phyloP scores from a whole-genome alignment of 2,797 vertebrate species.

The Cirrhinus mrigala region DNA sequence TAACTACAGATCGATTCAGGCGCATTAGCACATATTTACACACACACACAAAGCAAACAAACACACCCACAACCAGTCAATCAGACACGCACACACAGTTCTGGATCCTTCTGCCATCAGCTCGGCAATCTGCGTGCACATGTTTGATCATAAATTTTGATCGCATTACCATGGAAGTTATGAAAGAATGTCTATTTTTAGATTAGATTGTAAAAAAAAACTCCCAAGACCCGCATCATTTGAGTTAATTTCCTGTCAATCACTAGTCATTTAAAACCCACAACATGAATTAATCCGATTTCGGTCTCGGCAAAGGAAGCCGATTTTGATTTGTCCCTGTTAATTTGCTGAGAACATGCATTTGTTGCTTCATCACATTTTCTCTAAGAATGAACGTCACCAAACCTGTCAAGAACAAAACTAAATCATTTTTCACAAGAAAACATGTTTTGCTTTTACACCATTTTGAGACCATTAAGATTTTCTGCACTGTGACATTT shows the following conservation, averaged over 20 bases:
- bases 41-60: neutral
- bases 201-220: neutral
- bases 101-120: neutral
- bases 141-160: neutral
- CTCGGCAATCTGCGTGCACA: neutral
- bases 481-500: neutral
- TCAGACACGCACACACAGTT: neutral
- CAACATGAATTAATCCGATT: neutral
- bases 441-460: neutral
- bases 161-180: neutral
- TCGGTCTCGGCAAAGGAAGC: conserved; percentile 11
- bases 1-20: conserved; percentile 74
- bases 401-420: neutral
- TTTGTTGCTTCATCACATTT: neutral
- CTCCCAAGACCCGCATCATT: conserved; percentile 1
- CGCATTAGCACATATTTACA: neutral
- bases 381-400: neutral
- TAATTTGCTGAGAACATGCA: conserved; percentile 19
- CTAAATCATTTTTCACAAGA: neutral
- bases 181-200: neutral
- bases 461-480: neutral
- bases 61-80: neutral
- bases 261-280: conserved; percentile 6
- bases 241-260: neutral
- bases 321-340: neutral